Conservation (phyloP, 2,797 vertebrate genomes). For the Mus caroli region DNA sequence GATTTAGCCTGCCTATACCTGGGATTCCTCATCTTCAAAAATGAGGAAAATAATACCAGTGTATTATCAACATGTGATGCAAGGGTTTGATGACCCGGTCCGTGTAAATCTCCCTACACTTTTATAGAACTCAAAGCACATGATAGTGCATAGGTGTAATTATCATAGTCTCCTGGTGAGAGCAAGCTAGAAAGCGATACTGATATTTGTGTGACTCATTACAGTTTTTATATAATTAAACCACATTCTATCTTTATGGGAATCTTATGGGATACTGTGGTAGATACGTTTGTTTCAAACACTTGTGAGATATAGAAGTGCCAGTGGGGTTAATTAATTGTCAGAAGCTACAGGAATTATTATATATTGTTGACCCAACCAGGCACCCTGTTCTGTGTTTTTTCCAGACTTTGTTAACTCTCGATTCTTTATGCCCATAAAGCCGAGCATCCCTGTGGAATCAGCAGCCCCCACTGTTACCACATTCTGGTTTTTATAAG, state of each 20-base stretch:
- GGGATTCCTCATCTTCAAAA: constrained; percentile 11
- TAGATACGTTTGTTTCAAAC: not conserved
- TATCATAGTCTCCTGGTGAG: not conserved
- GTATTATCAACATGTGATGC: not conserved
- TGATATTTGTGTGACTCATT: not conserved
- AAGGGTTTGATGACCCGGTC: not conserved
- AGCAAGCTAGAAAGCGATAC: not conserved
- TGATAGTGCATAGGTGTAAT: not conserved
- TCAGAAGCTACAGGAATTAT: not conserved
- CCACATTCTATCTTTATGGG: constrained; percentile 53
- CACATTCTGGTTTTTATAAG: not conserved
- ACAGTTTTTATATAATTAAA: constrained; percentile 13
- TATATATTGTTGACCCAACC: not conserved
- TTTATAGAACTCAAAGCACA: not conserved
- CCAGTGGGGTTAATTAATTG: not conserved
- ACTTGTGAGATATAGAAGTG: constrained; percentile 10
- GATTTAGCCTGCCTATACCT: not conserved
- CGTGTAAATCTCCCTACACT: not conserved
- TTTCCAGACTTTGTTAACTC: not conserved
- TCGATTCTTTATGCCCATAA: not conserved
- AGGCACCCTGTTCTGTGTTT: not conserved
- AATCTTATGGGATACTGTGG: not conserved
- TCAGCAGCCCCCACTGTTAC: not conserved
- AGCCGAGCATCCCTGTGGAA: not conserved
- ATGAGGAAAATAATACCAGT: not conserved